Evolutionary conservation across 1,140 invertebrate species (phyloP), one percentile per base, ranked within the genome.

Genomic region (Rhagoletis zephyria): DNA sequence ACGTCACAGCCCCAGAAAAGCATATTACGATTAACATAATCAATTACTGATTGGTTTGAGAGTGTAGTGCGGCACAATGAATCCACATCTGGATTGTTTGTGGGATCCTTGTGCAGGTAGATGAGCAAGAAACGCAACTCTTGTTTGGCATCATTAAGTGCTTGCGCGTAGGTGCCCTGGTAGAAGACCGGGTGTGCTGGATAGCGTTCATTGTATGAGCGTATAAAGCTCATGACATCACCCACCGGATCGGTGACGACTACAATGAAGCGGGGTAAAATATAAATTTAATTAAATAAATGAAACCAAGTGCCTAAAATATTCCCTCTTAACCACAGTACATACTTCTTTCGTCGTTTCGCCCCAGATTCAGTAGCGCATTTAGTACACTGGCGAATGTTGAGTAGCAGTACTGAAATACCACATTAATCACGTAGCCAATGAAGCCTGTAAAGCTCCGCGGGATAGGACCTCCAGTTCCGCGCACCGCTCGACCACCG

Each of bases 1-100:
- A 97, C 96, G 87, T 96, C 97, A 93, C 98, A 99, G 16, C 96
- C 97, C 98, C 98, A 99, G 90, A 99, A 97, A 16, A 99, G 93
- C 89, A 97, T 96, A 90, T 97, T 96, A 86, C 95, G 95, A 91
- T 97, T 97, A 87, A 99, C 95, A 91, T 96, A 98, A 87, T 96
- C 94, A 88, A 97, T 95, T n/a, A 98, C 95, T 67, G 95, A 94
- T 56, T 94, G 90, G 93, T 96, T 94, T 61, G 95, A 94, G 87
- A 99, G 93, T 12, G 97, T 97, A 77, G 94, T 94, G 89, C 97
- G 97, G 91, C 90, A 95, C 93, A 93, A 93, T 77, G 89, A 89
- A 30, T 92, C 89, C 1, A 91, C 90, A 87, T 95, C 94, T 81
- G 95, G 95, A 90, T 98, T 97, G 89, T 96, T 95, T 89, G 96